These are phyloP conservation scores for Cisticola juncidis DNA, from an alignment of 2,113 vertebrate genomes.

Conservation along the genomic window DNA sequence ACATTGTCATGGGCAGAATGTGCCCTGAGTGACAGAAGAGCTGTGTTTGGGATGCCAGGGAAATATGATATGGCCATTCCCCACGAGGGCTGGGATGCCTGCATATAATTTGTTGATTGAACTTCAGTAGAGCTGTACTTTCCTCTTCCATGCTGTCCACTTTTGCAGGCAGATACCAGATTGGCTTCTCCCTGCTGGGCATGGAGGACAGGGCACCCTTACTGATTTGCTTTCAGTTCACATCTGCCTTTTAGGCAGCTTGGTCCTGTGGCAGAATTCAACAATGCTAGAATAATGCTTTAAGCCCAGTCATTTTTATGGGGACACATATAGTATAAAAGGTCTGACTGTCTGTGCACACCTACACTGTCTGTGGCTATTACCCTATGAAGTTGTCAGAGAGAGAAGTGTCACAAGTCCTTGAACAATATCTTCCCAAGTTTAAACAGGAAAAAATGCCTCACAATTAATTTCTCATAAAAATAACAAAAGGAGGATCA, in stretches of 20 bases:
- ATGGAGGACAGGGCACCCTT: background rate
- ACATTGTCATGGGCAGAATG: background rate
- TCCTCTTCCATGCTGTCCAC: background rate
- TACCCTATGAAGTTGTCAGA: constrained; percentile 77
- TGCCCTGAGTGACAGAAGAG: background rate
- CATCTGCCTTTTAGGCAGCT: constrained; percentile 50
- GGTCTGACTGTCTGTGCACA: constrained; percentile 65
- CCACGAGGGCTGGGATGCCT: background rate
- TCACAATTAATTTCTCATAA: constrained; percentile 69
- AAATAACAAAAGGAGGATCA: constrained; percentile 43
- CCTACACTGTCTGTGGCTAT: constrained; percentile 66
- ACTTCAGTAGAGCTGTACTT: background rate
- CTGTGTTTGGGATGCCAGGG: background rate
- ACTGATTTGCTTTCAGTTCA: constrained; percentile 17
- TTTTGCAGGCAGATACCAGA: background rate
- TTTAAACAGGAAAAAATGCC: constrained; percentile 61
- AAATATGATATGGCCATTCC: background rate
- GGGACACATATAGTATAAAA: constrained; percentile 67
- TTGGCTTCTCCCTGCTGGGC: background rate
- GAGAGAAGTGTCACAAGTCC: constrained; percentile 72
- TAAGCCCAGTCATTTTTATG: constrained; percentile 73
- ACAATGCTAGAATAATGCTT: constrained; percentile 68
- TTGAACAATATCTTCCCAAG: constrained; percentile 68
- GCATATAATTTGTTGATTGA: background rate
- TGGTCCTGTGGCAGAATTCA: constrained; percentile 45